Percentiles rank a stretch among this genome's conserved stretches.
Conservation (phyloP, 2,113 vertebrate species). For the Microtus richardsoni region DNA sequence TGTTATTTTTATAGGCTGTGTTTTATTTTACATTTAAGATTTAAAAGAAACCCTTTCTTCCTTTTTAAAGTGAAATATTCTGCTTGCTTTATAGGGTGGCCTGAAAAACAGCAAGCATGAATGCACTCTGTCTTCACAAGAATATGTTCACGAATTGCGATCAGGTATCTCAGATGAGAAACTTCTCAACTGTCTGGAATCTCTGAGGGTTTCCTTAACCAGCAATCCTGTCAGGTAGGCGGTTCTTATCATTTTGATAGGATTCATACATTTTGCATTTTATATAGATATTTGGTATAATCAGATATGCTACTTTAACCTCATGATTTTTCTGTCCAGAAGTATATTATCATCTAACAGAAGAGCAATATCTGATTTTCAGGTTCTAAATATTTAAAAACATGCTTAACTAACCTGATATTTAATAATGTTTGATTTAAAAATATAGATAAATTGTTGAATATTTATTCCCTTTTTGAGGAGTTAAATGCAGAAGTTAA, state of each 20-base stretch:
- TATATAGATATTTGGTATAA: neutral
- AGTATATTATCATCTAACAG: constrained; percentile 16
- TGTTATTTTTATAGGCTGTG: neutral
- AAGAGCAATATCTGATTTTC: constrained; percentile 11
- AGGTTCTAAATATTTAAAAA: constrained; percentile 34
- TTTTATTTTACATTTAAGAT: constrained; percentile 31
- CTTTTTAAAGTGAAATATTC: constrained; percentile 30
- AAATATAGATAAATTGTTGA: neutral
- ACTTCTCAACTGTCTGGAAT: constrained; percentile 97
- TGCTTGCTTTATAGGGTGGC: constrained; percentile 90
- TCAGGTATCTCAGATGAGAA: constrained; percentile 97
- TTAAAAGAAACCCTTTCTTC: neutral
- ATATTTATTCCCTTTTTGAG: neutral
- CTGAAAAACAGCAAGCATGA: constrained; percentile 98
- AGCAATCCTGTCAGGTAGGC: constrained; percentile 99
- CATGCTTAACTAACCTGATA: neutral
- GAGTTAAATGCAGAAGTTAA: neutral
- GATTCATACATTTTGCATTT: neutral
- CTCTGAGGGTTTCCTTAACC: constrained; percentile 96
- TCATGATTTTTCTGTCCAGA: neutral
- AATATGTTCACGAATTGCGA: constrained; percentile 97
- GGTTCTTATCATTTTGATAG: constrained; percentile 16
- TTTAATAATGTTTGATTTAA: neutral
- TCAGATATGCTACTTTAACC: constrained; percentile 1
- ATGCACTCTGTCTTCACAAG: constrained; percentile 96